A percentile compares a stretch with the other conserved stretches of the same genome.
phyloP scores from a whole-genome alignment of 2,888 invertebrate species.

The Oscheius sp. region DNA sequence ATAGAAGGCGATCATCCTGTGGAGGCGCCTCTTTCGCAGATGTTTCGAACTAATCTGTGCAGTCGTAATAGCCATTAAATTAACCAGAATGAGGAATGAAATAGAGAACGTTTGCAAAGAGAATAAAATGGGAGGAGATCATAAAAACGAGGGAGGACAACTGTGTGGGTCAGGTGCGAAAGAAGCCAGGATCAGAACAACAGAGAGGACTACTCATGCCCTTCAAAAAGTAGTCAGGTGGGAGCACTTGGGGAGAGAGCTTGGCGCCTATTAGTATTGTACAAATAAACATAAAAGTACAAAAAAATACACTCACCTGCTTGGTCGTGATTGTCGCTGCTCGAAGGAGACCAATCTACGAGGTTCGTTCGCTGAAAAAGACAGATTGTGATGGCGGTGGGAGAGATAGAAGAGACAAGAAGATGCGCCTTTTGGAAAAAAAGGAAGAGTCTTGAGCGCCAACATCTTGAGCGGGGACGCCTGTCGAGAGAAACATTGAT shows the following conservation, averaged over 20 bases:
- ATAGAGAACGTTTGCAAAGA: not conserved
- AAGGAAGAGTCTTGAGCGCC: constrained; percentile 3
- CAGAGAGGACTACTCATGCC: too few species aligned
- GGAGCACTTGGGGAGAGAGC: too few species aligned
- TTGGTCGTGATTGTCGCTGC: not conserved
- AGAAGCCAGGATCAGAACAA: not conserved
- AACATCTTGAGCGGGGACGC: constrained; percentile 25
- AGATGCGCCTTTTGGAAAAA: constrained; percentile 14
- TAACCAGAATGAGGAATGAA: not conserved
- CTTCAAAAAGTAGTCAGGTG: too few species aligned
- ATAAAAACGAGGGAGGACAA: constrained; percentile 1
- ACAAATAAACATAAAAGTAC: not conserved
- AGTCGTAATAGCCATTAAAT: not conserved
- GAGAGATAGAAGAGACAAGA: not conserved
- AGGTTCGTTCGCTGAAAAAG: constrained; percentile 34
- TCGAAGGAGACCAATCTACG: constrained; percentile 2
- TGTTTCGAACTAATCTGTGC: not conserved
- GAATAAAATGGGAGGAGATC: not conserved
- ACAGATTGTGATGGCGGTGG: constrained; percentile 1
- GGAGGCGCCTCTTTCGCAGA: not conserved
- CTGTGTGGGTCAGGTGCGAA: not conserved
- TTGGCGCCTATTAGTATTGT: not conserved
- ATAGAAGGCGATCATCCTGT: not conserved
- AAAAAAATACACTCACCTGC: not conserved
- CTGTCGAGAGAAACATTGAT: constrained; percentile 16